Conservation (phyloP, 2,113 vertebrate genomes). For the Globicephala melas region DNA sequence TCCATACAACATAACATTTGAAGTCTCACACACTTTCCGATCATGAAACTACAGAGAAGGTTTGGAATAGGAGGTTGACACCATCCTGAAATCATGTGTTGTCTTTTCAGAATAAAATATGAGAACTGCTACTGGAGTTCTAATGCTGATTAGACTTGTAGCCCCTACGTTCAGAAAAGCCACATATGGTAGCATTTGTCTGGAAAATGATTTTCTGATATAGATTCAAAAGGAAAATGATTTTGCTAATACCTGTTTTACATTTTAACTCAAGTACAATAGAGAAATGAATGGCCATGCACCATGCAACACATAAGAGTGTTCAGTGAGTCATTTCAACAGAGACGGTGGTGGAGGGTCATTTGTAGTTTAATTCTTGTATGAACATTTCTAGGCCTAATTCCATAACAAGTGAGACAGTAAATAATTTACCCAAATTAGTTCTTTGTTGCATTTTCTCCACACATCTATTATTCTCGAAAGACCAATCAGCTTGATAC, state of each 20-base stretch:
- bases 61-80: neutral
- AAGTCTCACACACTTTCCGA: neutral
- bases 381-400: neutral
- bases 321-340: neutral
- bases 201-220: conserved; percentile 5
- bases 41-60: neutral
- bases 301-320: neutral
- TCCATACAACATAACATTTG: neutral
- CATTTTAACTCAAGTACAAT: conserved; percentile 1
- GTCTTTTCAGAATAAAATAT: neutral
- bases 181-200: neutral
- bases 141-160: neutral
- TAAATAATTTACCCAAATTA: neutral
- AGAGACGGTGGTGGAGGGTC: neutral
- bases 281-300: neutral
- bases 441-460: neutral
- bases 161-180: neutral
- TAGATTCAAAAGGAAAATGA: neutral
- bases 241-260: neutral
- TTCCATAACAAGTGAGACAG: neutral
- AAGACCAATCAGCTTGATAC: neutral
- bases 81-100: neutral
- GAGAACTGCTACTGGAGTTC: neutral
- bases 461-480: neutral
- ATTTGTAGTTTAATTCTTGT: neutral